Evolutionary conservation across 2,797 vertebrate genomes (phyloP).

Genomic region (Falco peregrinus): DNA sequence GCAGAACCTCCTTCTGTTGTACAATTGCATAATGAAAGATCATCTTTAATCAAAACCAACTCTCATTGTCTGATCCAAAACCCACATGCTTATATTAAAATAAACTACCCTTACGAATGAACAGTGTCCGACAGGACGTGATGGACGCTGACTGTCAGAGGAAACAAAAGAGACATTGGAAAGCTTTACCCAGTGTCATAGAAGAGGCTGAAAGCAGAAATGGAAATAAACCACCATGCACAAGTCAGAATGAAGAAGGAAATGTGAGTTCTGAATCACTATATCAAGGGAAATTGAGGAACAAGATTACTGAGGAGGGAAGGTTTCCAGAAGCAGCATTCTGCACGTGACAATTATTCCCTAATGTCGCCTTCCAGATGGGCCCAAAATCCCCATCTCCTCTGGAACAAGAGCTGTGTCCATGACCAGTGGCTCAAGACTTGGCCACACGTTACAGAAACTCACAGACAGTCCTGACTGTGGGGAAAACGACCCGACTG

Average conservation of each 20-base stretch:
- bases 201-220: not conserved
- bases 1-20: not conserved
- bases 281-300: not conserved
- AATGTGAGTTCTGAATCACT: not conserved
- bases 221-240: not conserved
- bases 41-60: not conserved
- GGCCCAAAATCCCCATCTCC: not conserved
- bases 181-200: not conserved
- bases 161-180: not conserved
- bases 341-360: not conserved
- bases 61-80: not conserved
- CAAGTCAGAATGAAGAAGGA: not conserved
- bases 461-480: not conserved
- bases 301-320: not conserved
- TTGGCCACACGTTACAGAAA: fast-evolving
- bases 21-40: not conserved
- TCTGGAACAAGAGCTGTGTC: not conserved
- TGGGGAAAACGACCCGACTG: not conserved
- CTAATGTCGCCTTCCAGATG: not conserved
- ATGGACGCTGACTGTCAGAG: not conserved
- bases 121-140: not conserved
- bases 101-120: not conserved
- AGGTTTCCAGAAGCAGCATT: constrained; percentile 1
- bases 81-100: not conserved
- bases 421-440: not conserved